Base-by-base conservation (phyloP, 2,113 vertebrate genomes). In the Lepus europaeus region DNA sequence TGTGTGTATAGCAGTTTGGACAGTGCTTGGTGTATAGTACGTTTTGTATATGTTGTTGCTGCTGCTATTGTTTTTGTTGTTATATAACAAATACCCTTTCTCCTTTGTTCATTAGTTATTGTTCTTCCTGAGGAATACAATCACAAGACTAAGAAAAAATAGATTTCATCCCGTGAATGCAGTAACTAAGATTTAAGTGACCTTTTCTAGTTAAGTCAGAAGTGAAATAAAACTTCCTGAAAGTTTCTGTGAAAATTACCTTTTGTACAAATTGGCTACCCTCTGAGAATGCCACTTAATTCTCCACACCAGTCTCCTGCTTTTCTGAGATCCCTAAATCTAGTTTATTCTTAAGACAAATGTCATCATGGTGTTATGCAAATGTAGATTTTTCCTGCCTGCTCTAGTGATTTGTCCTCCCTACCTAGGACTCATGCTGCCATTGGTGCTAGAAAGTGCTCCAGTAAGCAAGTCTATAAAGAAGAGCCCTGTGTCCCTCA, bases 171-270 rank as follows among this genome's bases (percentile, higher is more conserved):
- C 6, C 29, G 3, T 63, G 36, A 90, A 39, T 33, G 20, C 9
- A 63, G 22, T n/a, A 25, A 73, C 49, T 31, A 36, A 83, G 73
- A 51, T 23, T 86, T 91, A 12, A 79, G 19, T 63, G 39, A 81
- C 70, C 31, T 91, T 89, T 93, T 77, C 56, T 69, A 64, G 63
- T 91, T 91, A 78, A 56, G 23, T 68, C 33, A 89, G 36, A 83
- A 83, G 51, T 91, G 1, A 93, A 85, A 64, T 53, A 72, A 92
- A 93, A 19, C 61, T 87, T 45, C 69, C 23, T 85, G 23, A 83
- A 89, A 80, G 27, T 66, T 56, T 73, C 31, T 82, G 8, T 39
- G 12, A 63, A 82, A 89, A 81, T 72, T n/a, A 63, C 9, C 23
- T 53, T 85, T 61, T 79, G 51, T 92, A 45, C 69, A 73, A 5